phyloP scores from a whole-genome alignment of 2,113 vertebrate genomes.

The Tragelaphus strepsiceros region DNA sequence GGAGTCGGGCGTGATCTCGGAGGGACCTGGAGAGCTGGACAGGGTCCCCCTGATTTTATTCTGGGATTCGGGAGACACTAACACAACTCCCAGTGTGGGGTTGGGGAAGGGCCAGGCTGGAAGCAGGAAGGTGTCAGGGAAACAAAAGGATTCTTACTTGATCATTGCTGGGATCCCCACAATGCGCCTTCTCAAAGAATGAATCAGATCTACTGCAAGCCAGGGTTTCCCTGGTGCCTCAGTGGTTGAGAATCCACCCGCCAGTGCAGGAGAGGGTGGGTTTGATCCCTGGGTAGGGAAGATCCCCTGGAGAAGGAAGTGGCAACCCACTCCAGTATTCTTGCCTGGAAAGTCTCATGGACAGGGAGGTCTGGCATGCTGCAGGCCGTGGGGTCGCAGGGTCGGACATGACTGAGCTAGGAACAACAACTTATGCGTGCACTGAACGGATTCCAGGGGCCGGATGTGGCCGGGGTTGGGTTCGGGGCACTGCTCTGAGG shows the following conservation, averaged over 20 bases:
- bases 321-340: neutral
- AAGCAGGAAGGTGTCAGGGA: neutral
- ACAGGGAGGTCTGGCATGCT: neutral
- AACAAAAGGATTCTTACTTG: fast-evolving
- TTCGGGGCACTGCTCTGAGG: neutral
- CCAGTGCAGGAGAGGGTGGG: neutral
- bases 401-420: neutral
- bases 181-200: neutral
- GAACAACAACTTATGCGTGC: neutral
- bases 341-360: neutral
- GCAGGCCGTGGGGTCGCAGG: neutral
- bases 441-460: neutral
- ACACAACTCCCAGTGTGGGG: fast-evolving
- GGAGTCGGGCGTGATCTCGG: fast-evolving
- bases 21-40: too few species aligned
- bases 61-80: neutral
- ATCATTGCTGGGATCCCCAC: neutral
- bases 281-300: neutral
- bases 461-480: fast-evolving
- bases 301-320: neutral
- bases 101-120: neutral
- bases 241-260: neutral
- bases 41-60: too few species aligned
- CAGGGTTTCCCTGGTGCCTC: neutral
- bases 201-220: neutral